phyloP scores from a whole-genome alignment of 2,113 vertebrate species.

The Urocynchramus pylzowi region DNA sequence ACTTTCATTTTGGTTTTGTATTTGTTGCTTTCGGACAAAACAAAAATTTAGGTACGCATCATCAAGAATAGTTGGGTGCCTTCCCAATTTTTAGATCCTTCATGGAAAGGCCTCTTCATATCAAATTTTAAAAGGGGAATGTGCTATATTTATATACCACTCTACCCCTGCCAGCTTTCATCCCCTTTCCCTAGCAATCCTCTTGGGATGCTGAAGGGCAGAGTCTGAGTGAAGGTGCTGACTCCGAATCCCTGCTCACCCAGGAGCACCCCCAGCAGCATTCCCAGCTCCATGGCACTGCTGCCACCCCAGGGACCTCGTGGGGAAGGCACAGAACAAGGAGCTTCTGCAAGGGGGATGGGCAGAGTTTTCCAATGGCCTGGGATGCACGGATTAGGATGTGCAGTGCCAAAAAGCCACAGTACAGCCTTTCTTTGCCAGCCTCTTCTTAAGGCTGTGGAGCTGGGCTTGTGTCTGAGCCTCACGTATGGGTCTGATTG shows the following conservation, averaged over 20 bases:
- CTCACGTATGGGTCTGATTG: not conserved
- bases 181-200: not conserved
- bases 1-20: not conserved
- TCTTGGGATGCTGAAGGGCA: accelerated
- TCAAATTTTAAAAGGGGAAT: not conserved
- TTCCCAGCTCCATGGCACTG: not conserved
- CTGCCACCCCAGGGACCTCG: not conserved
- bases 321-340: not conserved
- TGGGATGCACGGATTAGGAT: not conserved
- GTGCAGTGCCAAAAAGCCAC: not conserved
- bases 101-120: not conserved
- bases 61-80: not conserved
- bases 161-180: not conserved
- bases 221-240: not conserved
- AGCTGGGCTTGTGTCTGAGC: not conserved
- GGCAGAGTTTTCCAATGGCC: not conserved
- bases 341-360: not conserved
- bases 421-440: not conserved
- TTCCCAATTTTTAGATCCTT: not conserved
- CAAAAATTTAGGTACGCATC: not conserved
- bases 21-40: not conserved
- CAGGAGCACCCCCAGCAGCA: not conserved
- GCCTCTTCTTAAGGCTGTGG: not conserved
- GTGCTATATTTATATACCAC: not conserved
- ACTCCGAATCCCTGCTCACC: not conserved